Conservation (phyloP, 2,113 vertebrate genomes). For the Myiopsitta monachus region DNA sequence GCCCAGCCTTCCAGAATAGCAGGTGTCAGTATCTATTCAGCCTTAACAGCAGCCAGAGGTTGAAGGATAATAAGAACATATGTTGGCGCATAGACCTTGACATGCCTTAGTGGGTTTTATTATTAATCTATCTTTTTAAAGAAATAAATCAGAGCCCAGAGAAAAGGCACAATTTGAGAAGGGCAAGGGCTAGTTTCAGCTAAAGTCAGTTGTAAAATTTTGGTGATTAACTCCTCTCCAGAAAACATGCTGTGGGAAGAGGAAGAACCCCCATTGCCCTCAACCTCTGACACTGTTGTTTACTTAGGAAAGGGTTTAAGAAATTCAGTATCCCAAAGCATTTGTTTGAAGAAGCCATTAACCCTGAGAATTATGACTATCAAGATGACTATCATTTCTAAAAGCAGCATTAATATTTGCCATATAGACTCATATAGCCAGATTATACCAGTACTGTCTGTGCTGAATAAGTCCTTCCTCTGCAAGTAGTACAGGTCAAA, state of each 20-base stretch:
- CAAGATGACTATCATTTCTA: background rate
- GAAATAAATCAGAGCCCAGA: background rate
- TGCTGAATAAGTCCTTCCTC: background rate
- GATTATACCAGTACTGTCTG: background rate
- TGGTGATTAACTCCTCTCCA: background rate
- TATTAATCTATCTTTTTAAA: background rate
- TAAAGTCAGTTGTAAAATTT: background rate
- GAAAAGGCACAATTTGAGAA: background rate
- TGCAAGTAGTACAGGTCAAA: background rate
- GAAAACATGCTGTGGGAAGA: background rate
- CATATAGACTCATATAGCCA: background rate
- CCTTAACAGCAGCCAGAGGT: background rate
- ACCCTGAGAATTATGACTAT: background rate
- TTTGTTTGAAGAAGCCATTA: background rate
- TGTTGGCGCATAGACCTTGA: background rate
- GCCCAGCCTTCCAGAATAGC: background rate
- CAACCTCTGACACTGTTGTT: background rate
- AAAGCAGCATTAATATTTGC: background rate
- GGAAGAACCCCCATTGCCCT: background rate
- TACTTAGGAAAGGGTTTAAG: background rate
- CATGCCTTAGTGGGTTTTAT: background rate
- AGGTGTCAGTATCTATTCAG: background rate
- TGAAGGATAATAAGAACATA: background rate
- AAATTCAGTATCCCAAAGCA: background rate
- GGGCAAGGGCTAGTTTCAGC: background rate